Base-by-base conservation (phyloP, 2,888 invertebrate genomes). In the Acanthosepion esculentum region DNA sequence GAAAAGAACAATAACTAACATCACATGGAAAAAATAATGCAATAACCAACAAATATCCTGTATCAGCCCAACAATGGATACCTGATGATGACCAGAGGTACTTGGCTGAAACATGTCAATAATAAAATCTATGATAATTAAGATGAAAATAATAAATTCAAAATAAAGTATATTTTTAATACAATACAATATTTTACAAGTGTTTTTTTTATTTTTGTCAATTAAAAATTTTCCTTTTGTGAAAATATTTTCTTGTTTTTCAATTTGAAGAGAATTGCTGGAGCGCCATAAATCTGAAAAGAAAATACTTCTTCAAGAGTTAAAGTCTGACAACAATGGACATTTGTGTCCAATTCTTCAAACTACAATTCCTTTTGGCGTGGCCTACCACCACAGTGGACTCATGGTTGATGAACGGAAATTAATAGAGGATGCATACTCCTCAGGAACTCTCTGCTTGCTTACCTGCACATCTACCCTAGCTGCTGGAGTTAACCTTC, bases 401-500 rank as follows among this genome's bases (percentile, higher is more conserved):
- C 98, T 99, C 93, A 99, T 99, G 7, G 98, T 98, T 18, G 99
- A 99, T 96, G 99, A 99, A 98, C 98, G 99, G 59, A 98, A 98
- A 95, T 98, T 99, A 94, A 98, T 99, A 33, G 99, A 99, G 97
- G 98, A 97, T 41, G 97, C 97, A 0, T 99, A 98, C 97, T 98
- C 98, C 95, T 98, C 98, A n/a, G 99, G 99, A 0, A 98, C 98
- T n/a, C 97, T 99, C 78, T 98, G 98, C 95, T 98, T 99, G 59
- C 98, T 99, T 95, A 99, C 99, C 97, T 99, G 99, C 97, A 99
- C 99, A 0, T 99, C 99, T 0, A 99, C 99, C 0, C 98, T 99
- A 95, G 99, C 99, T n/a, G 99, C 99, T 48, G 99, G 99, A 7
- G 99, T 99, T 55, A 99, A 99, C 98, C 98, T 99, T 96, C 99